phyloP scores from a whole-genome alignment of 2,113 vertebrate genomes.

The Pipa parva region DNA sequence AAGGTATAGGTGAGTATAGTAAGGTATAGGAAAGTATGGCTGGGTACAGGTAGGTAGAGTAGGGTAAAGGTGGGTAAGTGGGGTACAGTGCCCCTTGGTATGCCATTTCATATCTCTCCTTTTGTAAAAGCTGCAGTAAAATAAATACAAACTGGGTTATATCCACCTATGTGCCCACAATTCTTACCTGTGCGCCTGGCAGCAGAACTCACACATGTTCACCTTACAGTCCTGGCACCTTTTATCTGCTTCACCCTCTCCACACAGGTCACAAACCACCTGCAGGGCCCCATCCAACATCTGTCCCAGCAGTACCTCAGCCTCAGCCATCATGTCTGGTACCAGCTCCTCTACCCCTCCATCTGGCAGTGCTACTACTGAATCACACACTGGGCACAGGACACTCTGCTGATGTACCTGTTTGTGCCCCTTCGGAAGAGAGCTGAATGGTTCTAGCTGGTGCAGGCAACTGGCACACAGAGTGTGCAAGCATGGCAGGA shows the following conservation, averaged over 20 bases:
- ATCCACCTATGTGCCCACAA: background rate
- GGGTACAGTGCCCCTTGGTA: no score
- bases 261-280: constrained; percentile 79
- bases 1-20: no score
- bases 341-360: constrained; percentile 66
- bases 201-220: constrained; percentile 85
- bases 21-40: no score
- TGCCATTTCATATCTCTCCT: no score
- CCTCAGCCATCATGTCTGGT: constrained; percentile 76
- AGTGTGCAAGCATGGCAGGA: constrained; percentile 83
- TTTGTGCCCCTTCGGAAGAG: constrained; percentile 44
- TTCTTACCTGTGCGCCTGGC: constrained; percentile 84
- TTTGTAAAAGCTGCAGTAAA: background rate
- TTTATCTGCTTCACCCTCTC: constrained; percentile 68
- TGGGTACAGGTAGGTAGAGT: no score
- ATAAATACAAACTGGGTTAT: no score
- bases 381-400: constrained; percentile 80
- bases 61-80: no score
- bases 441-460: constrained; percentile 66
- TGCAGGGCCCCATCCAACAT: constrained; percentile 56
- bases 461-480: constrained; percentile 76
- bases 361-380: constrained; percentile 73
- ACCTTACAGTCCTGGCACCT: constrained; percentile 80
- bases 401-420: constrained; percentile 52
- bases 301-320: constrained; percentile 72